Percentiles rank a stretch among this genome's conserved stretches.
phyloP scores from a whole-genome alignment of 2,888 invertebrate genomes.

The Anoplius nigerrimus region DNA sequence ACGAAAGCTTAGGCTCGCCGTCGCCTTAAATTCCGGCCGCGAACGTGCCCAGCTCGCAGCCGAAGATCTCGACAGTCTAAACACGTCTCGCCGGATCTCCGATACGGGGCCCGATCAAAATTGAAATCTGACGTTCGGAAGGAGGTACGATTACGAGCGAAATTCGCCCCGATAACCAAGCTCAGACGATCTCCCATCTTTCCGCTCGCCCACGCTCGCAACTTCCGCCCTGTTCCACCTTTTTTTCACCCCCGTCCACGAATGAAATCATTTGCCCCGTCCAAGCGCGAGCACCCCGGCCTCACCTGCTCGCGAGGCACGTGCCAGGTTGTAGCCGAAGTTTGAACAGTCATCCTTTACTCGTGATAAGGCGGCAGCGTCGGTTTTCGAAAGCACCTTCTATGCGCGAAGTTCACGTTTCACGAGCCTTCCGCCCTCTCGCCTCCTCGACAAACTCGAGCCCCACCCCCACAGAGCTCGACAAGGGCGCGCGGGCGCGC shows the following conservation, averaged over 20 bases:
- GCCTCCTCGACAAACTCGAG: neutral
- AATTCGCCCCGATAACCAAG: too few relatives aligned
- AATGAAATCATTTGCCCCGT: conserved; percentile 2
- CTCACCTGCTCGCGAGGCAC: conserved; percentile 18
- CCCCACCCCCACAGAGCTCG: too few relatives aligned
- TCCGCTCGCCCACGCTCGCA: too few relatives aligned
- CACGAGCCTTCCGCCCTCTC: conserved; percentile 7
- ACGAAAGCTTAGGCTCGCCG: too few relatives aligned
- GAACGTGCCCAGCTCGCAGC: too few relatives aligned
- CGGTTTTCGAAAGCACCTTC: conserved; percentile 29
- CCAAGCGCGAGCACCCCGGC: neutral
- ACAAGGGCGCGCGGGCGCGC: conserved; percentile 24
- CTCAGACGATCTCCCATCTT: too few relatives aligned
- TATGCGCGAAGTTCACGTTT: conserved; percentile 17
- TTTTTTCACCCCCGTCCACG: neutral
- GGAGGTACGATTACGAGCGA: too few relatives aligned
- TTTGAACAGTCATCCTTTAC: conserved; percentile 42
- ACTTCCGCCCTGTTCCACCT: neutral
- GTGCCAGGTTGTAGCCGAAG: conserved; percentile 17
- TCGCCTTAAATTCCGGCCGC: too few relatives aligned
- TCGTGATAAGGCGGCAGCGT: conserved; percentile 44
- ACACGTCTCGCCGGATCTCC: too few relatives aligned
- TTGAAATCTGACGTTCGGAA: too few relatives aligned
- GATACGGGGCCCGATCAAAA: too few relatives aligned
- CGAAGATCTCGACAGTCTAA: too few relatives aligned